phyloP scores from a whole-genome alignment of 2,113 vertebrate species.

The Erythrocercus mccallii region DNA sequence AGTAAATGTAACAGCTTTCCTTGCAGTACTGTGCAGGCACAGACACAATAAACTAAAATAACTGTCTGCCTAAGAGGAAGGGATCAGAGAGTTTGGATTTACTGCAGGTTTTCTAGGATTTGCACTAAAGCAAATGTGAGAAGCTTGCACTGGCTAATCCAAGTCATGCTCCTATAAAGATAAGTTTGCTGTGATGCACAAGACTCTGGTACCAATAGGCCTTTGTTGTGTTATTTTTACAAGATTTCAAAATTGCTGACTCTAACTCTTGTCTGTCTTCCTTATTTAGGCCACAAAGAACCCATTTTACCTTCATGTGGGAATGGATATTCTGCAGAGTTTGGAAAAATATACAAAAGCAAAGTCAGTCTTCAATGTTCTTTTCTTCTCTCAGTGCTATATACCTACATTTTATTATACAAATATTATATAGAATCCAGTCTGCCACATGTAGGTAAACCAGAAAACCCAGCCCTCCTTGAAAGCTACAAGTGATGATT shows the following conservation, averaged over 20 bases:
- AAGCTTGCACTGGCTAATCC: neutral
- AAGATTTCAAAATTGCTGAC: neutral
- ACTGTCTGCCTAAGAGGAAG: neutral
- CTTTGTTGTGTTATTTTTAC: neutral
- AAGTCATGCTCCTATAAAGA: neutral
- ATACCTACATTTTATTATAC: neutral
- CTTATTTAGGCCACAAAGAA: constrained; percentile 92
- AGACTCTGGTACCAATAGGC: neutral
- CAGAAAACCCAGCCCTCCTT: neutral
- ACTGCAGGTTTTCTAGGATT: neutral
- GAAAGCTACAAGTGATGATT: neutral
- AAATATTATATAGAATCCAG: neutral
- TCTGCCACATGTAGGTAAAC: constrained; percentile 4
- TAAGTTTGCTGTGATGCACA: neutral
- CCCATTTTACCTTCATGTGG: constrained; percentile 97
- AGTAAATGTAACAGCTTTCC: neutral
- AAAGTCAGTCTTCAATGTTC: constrained; percentile 75
- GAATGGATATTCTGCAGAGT: constrained; percentile 98
- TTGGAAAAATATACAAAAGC: constrained; percentile 96
- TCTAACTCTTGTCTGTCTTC: neutral
- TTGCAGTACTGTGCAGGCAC: neutral
- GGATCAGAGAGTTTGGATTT: neutral
- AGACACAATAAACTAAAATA: neutral
- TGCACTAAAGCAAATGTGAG: neutral
- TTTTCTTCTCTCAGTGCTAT: neutral